Evolutionary conservation across 2,888 invertebrate genomes (phyloP), one percentile per base, ranked within the genome.

Genomic region (Cheilosia variabilis): DNA sequence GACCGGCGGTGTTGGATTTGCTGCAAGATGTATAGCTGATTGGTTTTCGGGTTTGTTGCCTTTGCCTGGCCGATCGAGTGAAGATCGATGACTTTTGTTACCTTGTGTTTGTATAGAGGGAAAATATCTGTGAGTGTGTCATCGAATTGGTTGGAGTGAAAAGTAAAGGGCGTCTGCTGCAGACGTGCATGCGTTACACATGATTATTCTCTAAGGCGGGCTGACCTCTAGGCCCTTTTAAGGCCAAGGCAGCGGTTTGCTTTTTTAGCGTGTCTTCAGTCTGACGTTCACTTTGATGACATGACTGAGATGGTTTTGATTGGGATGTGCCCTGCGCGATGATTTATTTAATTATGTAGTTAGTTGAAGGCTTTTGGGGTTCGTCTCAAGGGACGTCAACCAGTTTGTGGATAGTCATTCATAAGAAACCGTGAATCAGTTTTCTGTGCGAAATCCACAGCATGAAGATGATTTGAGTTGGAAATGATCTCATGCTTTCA

Each of bases 261-360:
- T 47, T 17, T 37, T 37, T 13, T 13, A 3, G 37, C 13, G 1
- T 13, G 13, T 37, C 13, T 37, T 13, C 47, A 47, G 45, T 17
- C 17, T 9, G 17, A 17, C 47, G 9, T 47, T 47, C 47, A n/a
- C 47, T 47, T 17, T 47, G 17, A 3, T 47, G 3, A 19, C 9
- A 47, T 19, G 17, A 19, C 19, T 19, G 47, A 19, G 19, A 47
- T 17, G 6, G 2, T 17, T 45, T 7, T 45, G 6, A 17, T 4
- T 17, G 45, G 2, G 17, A 45, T 47, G 47, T 17, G 19, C 47
- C 9, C 6, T 7, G 5, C 19, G 7, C 9, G 19, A 47, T 19
- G 47, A 47, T 47, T 47, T 47, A 47, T 47, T 47, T 47, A 47
- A 47, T 47, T 17, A 10, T 47, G 47, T 47, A 19, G 47, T 47